A percentile compares a stretch with the other conserved stretches of the same genome.
phyloP scores from a whole-genome alignment of 2,888 invertebrate species.

The Neocrepidodera transversa region DNA sequence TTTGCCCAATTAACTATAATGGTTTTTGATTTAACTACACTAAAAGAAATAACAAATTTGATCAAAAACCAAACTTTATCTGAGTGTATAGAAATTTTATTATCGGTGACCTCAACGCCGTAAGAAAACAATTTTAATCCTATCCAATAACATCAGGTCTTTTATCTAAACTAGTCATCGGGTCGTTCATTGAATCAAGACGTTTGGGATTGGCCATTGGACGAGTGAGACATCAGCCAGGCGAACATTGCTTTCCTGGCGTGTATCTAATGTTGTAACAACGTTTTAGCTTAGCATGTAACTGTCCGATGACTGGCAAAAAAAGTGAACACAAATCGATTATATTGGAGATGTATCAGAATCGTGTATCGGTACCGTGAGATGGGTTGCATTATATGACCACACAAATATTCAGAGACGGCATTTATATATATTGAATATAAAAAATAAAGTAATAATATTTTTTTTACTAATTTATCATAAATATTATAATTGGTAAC shows the following conservation, averaged over 20 bases:
- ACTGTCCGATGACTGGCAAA: conserved; percentile 54
- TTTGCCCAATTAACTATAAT: too few species aligned
- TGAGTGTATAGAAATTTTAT: too few species aligned
- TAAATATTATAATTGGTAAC: too few species aligned
- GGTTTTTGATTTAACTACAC: too few species aligned
- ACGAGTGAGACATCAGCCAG: neutral
- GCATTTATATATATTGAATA: too few species aligned
- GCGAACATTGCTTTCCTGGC: conserved; percentile 12
- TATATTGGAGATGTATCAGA: conserved; percentile 44
- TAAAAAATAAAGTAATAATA: too few species aligned
- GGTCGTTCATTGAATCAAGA: conserved; percentile 21
- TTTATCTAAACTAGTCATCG: conserved; percentile 17
- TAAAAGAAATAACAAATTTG: too few species aligned
- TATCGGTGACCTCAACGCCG: neutral
- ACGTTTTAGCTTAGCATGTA: conserved; percentile 47
- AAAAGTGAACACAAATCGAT: conserved; percentile 39
- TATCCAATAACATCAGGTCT: conserved; percentile 9
- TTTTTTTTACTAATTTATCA: too few species aligned
- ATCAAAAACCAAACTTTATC: too few species aligned
- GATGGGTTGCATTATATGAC: conserved; percentile 54
- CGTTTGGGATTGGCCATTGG: conserved; percentile 15
- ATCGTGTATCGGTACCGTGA: conserved; percentile 56
- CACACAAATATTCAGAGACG: conserved; percentile 51
- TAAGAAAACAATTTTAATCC: conserved; percentile 7
- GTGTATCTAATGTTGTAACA: conserved; percentile 27